Evolutionary conservation across 2,888 invertebrate genomes (phyloP).

Genomic region (Orthosia gothica): DNA sequence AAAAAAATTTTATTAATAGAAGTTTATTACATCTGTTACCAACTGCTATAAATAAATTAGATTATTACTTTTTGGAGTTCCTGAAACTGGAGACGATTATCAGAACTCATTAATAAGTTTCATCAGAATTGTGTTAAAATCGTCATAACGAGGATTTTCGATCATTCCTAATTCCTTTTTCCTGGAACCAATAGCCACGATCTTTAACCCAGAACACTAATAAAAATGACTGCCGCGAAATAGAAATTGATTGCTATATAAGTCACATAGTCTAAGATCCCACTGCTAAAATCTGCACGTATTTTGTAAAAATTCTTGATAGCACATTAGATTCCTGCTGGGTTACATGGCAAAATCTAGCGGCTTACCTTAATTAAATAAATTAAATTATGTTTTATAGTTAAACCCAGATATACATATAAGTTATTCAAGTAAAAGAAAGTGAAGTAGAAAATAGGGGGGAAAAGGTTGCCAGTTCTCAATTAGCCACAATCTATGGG

Average conservation of each 20-base stretch:
- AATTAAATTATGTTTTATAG: too few relatives aligned
- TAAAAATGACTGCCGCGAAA: background rate
- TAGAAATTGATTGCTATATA: constrained; percentile 11
- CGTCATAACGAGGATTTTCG: background rate
- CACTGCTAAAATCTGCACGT: too few relatives aligned
- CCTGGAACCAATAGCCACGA: background rate
- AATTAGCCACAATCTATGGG: too few relatives aligned
- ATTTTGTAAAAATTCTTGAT: too few relatives aligned
- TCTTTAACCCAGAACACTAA: background rate
- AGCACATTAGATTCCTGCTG: too few relatives aligned
- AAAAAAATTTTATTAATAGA: background rate
- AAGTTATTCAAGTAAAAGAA: too few relatives aligned
- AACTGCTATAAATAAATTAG: background rate
- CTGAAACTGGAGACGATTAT: background rate
- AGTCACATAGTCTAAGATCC: background rate
- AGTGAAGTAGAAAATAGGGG: too few relatives aligned
- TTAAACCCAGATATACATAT: too few relatives aligned
- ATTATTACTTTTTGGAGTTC: background rate
- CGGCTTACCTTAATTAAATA: too few relatives aligned
- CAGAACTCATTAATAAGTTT: background rate
- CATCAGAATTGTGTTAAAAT: background rate
- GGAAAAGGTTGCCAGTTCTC: too few relatives aligned
- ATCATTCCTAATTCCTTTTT: background rate
- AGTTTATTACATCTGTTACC: background rate
- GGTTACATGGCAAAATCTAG: too few relatives aligned